Conservation (phyloP, 2,797 vertebrate species). For the Ambastaia sidthimunki region DNA sequence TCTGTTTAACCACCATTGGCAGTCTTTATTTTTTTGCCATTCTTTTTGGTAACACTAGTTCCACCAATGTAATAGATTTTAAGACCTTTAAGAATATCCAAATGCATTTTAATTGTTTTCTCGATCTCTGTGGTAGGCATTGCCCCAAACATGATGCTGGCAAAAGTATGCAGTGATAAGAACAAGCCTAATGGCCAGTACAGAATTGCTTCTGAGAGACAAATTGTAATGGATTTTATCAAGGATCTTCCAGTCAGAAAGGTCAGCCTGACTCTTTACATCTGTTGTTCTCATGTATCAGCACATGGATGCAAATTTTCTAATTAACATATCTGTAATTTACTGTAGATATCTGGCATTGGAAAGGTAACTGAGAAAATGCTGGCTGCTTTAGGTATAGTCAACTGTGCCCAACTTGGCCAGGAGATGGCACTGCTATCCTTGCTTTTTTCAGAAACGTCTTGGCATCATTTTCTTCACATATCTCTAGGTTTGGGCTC, state of each 20-base stretch:
- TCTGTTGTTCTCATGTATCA: too few relatives aligned
- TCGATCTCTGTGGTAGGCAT: slow-evolving; percentile 56
- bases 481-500: slow-evolving; percentile 91
- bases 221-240: slow-evolving; percentile 89
- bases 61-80: neutral
- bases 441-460: slow-evolving; percentile 86
- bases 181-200: slow-evolving; percentile 98
- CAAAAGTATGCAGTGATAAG: slow-evolving; percentile 97
- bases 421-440: slow-evolving; percentile 91
- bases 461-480: slow-evolving; percentile 89
- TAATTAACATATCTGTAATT: neutral
- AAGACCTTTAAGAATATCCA: neutral
- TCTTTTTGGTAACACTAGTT: too few relatives aligned
- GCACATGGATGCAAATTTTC: too few relatives aligned
- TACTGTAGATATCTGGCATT: slow-evolving; percentile 87
- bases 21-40: too few relatives aligned
- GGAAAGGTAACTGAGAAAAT: slow-evolving; percentile 99
- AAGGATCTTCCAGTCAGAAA: slow-evolving; percentile 93
- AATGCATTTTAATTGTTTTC: too few relatives aligned
- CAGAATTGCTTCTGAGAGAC: slow-evolving; percentile 81
- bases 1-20: too few relatives aligned
- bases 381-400: slow-evolving; percentile 87
- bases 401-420: slow-evolving; percentile 86
- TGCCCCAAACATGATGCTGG: slow-evolving; percentile 94
- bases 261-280: slow-evolving; percentile 72